Evolutionary conservation across 1,140 invertebrate genomes (phyloP).

Genomic region (Pogonomyrmex barbatus): DNA sequence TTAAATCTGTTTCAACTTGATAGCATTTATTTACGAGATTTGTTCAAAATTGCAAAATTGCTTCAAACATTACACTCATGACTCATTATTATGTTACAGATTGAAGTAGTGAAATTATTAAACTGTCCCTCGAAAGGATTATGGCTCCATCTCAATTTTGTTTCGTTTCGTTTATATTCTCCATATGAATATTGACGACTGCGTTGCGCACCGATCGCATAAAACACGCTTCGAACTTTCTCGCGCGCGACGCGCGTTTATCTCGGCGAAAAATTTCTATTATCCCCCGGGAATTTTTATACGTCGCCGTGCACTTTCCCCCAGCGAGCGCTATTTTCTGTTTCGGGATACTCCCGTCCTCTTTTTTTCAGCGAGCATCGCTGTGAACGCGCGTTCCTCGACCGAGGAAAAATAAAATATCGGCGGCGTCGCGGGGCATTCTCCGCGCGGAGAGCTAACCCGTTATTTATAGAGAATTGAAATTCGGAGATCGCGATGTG

Average conservation of each 20-base stretch:
- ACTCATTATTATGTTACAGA: neutral
- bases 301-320: conserved; percentile 21
- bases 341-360: conserved; percentile 25
- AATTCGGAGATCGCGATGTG: conserved; percentile 76
- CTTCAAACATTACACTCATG: neutral
- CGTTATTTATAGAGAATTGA: conserved; percentile 77
- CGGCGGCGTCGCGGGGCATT: conserved; percentile 54
- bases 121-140: neutral
- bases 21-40: neutral
- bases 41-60: neutral
- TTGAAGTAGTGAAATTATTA: neutral
- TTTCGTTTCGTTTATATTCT: neutral
- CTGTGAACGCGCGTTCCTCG: conserved; percentile 69
- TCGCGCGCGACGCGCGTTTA: conserved; percentile 30
- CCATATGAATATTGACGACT: neutral
- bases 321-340: conserved; percentile 63
- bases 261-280: conserved; percentile 70
- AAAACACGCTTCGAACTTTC: conserved; percentile 12
- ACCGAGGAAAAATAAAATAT: conserved; percentile 70
- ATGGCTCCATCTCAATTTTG: neutral
- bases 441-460: conserved; percentile 45
- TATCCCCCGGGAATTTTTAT: conserved; percentile 72
- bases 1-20: neutral
- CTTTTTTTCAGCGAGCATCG: neutral
- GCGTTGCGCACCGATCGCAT: neutral